Conservation (phyloP, 2,888 invertebrate species). For the Epistrophe eligans region DNA sequence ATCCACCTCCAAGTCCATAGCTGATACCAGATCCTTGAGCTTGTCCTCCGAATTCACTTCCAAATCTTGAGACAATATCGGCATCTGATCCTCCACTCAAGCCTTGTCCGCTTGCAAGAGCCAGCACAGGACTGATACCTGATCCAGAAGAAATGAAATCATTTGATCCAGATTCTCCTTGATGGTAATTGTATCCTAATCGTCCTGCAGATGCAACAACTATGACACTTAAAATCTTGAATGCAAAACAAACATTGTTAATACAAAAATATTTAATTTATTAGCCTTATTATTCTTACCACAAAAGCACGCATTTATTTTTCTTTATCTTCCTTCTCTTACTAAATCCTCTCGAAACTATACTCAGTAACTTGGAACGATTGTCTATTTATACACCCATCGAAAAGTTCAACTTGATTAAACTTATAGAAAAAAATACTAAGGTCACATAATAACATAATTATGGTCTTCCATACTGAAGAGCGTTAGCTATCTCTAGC, state of each 20-base stretch:
- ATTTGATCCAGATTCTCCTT: background rate
- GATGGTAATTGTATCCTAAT: constrained; percentile 52
- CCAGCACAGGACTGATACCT: background rate
- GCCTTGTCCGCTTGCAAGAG: background rate
- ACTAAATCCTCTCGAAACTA: background rate
- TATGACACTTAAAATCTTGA: constrained; percentile 32
- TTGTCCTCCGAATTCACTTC: background rate
- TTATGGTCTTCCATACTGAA: background rate
- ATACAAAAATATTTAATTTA: background rate
- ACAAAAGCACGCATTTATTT: constrained; percentile 23
- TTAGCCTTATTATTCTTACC: background rate
- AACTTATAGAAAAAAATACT: constrained; percentile 20
- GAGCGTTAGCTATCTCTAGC: background rate
- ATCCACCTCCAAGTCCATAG: background rate
- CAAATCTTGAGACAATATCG: background rate
- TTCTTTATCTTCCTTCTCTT: constrained; percentile 1
- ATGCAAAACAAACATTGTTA: background rate
- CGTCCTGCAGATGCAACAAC: constrained; percentile 44
- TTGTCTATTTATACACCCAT: constrained; percentile 3
- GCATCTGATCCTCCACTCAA: background rate
- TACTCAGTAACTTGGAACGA: background rate
- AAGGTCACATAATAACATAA: constrained; percentile 1
- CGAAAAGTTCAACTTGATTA: background rate
- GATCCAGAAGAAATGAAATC: constrained; percentile 14
- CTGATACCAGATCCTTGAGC: constrained; percentile 9